These are phyloP conservation scores for Euschistus heros DNA, from an alignment of 1,140 invertebrate species.

Conservation along the genomic window DNA sequence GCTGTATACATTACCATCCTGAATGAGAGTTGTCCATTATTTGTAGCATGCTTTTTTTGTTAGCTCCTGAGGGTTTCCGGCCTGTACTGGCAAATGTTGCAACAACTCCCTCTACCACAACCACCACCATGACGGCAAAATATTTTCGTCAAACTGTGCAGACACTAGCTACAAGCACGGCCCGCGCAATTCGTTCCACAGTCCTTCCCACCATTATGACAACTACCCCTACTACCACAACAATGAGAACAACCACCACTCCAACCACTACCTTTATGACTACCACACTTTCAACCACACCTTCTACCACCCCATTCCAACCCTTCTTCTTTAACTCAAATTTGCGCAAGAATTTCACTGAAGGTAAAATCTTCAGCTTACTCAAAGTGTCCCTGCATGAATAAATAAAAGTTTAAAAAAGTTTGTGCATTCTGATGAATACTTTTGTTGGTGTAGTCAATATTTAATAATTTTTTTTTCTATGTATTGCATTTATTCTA, in stretches of 20 bases:
- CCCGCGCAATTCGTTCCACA: conserved; percentile 18
- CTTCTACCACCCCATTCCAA: conserved; percentile 35
- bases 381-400: background rate
- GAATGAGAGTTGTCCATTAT: background rate
- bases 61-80: conserved; percentile 33
- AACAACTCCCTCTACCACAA: conserved; percentile 49
- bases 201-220: conserved; percentile 24
- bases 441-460: too few relatives aligned
- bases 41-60: conserved; percentile 18
- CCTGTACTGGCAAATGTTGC: conserved; percentile 29
- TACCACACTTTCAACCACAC: conserved; percentile 36
- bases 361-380: conserved; percentile 20
- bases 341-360: conserved; percentile 20
- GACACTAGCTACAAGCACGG: conserved; percentile 30
- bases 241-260: conserved; percentile 27
- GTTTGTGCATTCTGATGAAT: too few relatives aligned
- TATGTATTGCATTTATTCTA: too few relatives aligned
- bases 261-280: conserved; percentile 28
- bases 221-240: conserved; percentile 16
- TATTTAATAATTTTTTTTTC: too few relatives aligned
- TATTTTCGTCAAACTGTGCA: conserved; percentile 33
- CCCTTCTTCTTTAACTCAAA: conserved; percentile 39
- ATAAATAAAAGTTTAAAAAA: background rate
- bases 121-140: conserved; percentile 41
- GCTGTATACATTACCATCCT: too few relatives aligned